Conservation (phyloP, 1,140 invertebrate genomes). For the Macrotrachela quadricornifera region DNA sequence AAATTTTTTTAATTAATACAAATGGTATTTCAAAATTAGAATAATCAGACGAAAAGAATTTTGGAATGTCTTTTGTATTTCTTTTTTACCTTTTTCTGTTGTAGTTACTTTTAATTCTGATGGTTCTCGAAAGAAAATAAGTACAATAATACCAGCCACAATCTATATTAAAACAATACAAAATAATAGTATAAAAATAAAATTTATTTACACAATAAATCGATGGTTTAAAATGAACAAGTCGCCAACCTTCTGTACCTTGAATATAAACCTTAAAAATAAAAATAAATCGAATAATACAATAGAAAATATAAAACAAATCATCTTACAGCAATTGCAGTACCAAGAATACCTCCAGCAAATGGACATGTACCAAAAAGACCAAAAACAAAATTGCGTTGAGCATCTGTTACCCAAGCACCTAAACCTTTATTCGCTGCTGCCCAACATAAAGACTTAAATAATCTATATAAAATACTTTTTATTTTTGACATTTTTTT, state of each 20-base stretch:
- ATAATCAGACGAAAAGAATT: slow-evolving; percentile 8
- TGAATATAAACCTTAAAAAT: no score
- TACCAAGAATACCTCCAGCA: slow-evolving; percentile 33
- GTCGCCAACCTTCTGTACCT: slow-evolving; percentile 30
- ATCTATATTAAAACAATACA: slow-evolving; percentile 12
- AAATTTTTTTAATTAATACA: background rate
- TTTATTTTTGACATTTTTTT: no score
- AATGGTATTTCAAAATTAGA: background rate
- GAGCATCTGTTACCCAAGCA: slow-evolving; percentile 31
- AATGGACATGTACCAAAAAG: slow-evolving; percentile 35
- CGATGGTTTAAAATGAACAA: slow-evolving; percentile 26
- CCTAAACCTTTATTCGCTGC: slow-evolving; percentile 30
- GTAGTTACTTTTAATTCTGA: slow-evolving; percentile 25
- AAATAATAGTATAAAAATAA: background rate
- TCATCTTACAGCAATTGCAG: slow-evolving; percentile 32
- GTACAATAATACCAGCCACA: slow-evolving; percentile 23
- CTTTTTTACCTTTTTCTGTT: slow-evolving; percentile 21
- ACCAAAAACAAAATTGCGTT: slow-evolving; percentile 33
- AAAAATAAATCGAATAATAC: no score
- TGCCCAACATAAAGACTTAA: slow-evolving; percentile 33
- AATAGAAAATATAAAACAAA: no score
- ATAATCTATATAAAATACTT: no score
- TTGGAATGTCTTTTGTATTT: slow-evolving; percentile 15
- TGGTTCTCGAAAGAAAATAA: slow-evolving; percentile 23
- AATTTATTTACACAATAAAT: slow-evolving; percentile 14